Evolutionary conservation across 2,888 invertebrate species (phyloP), one percentile per base, ranked within the genome.

Genomic region (Lepetodrilus schrolli): DNA sequence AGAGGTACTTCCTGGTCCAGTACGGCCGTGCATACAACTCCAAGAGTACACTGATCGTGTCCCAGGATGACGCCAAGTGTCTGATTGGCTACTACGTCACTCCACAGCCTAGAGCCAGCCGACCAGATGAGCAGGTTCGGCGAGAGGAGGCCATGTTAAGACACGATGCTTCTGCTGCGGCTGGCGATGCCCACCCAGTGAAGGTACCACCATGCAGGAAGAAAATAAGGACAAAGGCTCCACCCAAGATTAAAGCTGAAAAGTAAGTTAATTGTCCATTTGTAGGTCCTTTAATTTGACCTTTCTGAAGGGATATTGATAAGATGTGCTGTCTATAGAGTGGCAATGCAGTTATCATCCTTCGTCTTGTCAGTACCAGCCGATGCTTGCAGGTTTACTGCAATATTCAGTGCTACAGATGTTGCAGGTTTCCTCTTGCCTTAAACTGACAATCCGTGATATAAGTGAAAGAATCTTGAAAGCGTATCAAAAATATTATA

Each of bases 1-100:
- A 90, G 83, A 79, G 90, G n/a, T 89, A 90, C 78, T 90, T 90
- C 72, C 84, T 90, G 5, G 87, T 90, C 23, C 86, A 89, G 58
- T 90, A 90, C 82, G 90, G 89, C 36, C 86, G 85, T 69, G 90
- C 90, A 3, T 86, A 88, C 73, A 89, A 88, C 78, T 90, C 90
- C 7, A 89, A 89, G 79, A 88, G 88, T 78, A 87, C 87, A 0
- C 80, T 90, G 58, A 87, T 90, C 43, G 83, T 90, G n/a, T 81
- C 86, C 2, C 88, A 90, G 78, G 86, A 86, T 36, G 81, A 83
- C 72, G 90, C 90, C 2, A 83, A 87, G 72, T 77, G 80, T 17
- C 82, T 90, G 75, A 88, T 90, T 47, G 87, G 87, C 37, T 90
- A 89, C 81, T 90, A 90, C 75, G 89, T 89, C 4, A 83, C 89